Evolutionary conservation across 2,113 vertebrate species (phyloP), one percentile per base, ranked within the genome.

Genomic region (Tyto alba): DNA sequence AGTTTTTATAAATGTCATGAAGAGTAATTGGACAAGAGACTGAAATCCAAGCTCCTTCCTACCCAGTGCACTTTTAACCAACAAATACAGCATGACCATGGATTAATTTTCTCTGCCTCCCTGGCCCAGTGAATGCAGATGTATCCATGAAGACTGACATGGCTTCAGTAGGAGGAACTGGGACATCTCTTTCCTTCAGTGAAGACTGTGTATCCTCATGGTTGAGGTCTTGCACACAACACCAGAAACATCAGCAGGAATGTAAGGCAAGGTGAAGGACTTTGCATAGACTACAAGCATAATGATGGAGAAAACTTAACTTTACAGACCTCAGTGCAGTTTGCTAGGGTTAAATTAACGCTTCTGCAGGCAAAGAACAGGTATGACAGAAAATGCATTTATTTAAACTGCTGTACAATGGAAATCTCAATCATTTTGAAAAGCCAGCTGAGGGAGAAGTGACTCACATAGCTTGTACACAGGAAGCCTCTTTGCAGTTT

Each of bases 331-430:
- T 48, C 45, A 43, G 36, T 1, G 1, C 41, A 52, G 56, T 13
- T 4, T 6, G 1, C 14, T 73, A 17, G 62, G 43, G 34, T 71
- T 59, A 74, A 75, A 87, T 88, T 1, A 81, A 84, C 34, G 47
- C 71, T 85, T 72, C 15, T 30, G 11, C 36, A 92, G 75, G 56
- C 75, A 57, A 93, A 82, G 40, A 91, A 34, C 47, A 77, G 45
- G 72, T 26, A 73, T 6, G 45, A 92, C 77, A 86, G 77, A 79
- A 79, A 95, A 94, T 2, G 23, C 68, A 43, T 98, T 98, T 98
- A 98, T 98, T 98, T 72, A 36, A 91, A 32, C 15, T 83, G 72
- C 66, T 77, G 69, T 87, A 97, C 73, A 97, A 94, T 38, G 63
- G 62, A 92, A 95, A 93, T 76, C 85, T 75, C 81, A 84, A 88